Evolutionary conservation across 2,797 vertebrate genomes (phyloP).

Genomic region (Synanceia verrucosa): DNA sequence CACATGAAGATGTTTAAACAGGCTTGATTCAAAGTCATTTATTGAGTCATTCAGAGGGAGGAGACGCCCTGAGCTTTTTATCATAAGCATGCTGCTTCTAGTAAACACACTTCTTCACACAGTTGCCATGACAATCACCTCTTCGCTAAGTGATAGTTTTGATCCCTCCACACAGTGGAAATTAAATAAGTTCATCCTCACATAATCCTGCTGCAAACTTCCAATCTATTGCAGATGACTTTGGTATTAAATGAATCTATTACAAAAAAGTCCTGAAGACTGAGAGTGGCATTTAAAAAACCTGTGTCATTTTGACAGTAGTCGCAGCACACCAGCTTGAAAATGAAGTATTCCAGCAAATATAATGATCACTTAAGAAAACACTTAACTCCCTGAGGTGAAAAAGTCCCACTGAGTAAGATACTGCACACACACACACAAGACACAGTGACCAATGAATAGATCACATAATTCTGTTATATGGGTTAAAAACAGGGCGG

Average conservation of each 20-base stretch:
- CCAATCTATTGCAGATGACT: background rate
- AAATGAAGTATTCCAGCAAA: background rate
- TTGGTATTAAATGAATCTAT: background rate
- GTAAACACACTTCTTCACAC: background rate
- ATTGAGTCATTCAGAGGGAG: constrained; percentile 18
- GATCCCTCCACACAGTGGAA: constrained; percentile 59
- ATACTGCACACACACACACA: too few relatives aligned
- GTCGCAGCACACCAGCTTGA: constrained; percentile 3
- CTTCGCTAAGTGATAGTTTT: constrained; percentile 6
- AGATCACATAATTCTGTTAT: background rate
- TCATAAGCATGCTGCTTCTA: background rate
- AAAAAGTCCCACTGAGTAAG: constrained; percentile 14
- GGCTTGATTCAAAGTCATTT: constrained; percentile 21
- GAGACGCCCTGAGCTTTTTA: background rate
- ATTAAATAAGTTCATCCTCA: background rate
- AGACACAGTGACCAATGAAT: background rate
- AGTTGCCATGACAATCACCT: constrained; percentile 21
- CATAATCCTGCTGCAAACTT: background rate
- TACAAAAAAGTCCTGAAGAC: background rate
- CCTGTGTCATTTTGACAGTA: background rate
- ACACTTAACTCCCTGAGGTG: constrained; percentile 55
- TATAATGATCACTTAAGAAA: constrained; percentile 8
- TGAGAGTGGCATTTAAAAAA: background rate
- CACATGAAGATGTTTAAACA: background rate
- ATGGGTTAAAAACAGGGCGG: accelerated